phyloP scores from a whole-genome alignment of 1,140 invertebrate species.

The Drosophila obscura region DNA sequence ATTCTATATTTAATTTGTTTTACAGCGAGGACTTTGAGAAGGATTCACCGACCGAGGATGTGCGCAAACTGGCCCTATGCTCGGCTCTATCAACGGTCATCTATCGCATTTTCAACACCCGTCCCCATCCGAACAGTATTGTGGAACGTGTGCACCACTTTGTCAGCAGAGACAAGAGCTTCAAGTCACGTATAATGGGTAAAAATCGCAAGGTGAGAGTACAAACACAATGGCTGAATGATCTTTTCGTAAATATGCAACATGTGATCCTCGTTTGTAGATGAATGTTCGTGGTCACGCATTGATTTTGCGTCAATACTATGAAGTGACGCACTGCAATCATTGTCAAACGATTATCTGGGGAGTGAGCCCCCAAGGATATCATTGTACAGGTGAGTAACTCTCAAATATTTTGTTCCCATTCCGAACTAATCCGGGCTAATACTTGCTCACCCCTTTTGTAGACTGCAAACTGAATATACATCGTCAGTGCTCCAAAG shows the following conservation, averaged over 20 bases:
- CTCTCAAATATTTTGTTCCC: neutral
- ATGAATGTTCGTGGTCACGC: slow-evolving; percentile 94
- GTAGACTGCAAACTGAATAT: slow-evolving; percentile 93
- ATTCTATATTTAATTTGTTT: slow-evolving; percentile 24
- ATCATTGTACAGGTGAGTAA: slow-evolving; percentile 89
- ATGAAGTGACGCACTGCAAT: slow-evolving; percentile 95
- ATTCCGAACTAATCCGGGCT: neutral
- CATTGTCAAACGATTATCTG: slow-evolving; percentile 96
- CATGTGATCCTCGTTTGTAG: slow-evolving; percentile 81
- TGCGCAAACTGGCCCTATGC: slow-evolving; percentile 88
- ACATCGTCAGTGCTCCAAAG: slow-evolving; percentile 92
- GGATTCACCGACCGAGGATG: slow-evolving; percentile 86
- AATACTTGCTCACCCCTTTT: slow-evolving; percentile 75
- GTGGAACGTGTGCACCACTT: slow-evolving; percentile 87
- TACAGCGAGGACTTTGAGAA: slow-evolving; percentile 89
- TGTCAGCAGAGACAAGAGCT: slow-evolving; percentile 93
- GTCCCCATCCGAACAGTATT: slow-evolving; percentile 75
- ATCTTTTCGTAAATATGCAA: too few relatives aligned
- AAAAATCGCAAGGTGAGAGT: slow-evolving; percentile 86
- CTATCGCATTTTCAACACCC: slow-evolving; percentile 81
- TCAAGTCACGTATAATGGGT: slow-evolving; percentile 89
- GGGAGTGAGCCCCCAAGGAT: slow-evolving; percentile 97
- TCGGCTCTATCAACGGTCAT: slow-evolving; percentile 92
- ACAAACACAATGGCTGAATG: too few relatives aligned
- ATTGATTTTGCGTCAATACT: slow-evolving; percentile 94